Evolutionary conservation across 2,113 vertebrate species (phyloP), one percentile per base, ranked within the genome.

Genomic region (Muscicapa adusta): DNA sequence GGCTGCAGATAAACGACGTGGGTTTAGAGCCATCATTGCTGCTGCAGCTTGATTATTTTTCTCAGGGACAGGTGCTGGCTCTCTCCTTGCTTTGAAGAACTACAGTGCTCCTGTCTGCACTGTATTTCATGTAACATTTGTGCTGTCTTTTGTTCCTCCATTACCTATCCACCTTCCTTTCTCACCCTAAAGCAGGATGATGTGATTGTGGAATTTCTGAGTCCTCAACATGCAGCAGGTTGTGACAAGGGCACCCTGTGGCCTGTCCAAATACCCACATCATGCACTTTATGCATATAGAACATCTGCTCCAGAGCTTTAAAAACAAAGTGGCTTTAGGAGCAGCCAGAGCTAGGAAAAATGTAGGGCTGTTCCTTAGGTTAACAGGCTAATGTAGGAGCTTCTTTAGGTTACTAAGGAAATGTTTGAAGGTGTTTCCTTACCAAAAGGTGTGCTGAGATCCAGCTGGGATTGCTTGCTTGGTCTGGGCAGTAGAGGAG

Each of bases 1-100:
- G 88, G 72, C 85, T 92, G 82, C 40, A 95, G 93, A 96, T 97
- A 95, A 96, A 95, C 5, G 18, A 62, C 60, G 1, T 19, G 76
- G 75, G 36, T 94, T 95, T 96, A 84, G 56, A 83, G 68, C 3
- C 0, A 94, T 94, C 85, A 72, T 48, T 86, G 93, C 88, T 94
- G 91, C 85, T 88, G 23, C 67, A 68, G 85, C 75, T 71, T 79
- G 91, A 93, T 95, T 95, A 91, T 96, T 96, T 96, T 91, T 96
- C 80, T 95, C 51, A 50, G 85, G 72, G 60, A 84, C 82, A 84
- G 72, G 67, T 0, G 0, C 72, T 56, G 80, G 53, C 74, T 65
- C 22, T 60, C 66, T 68, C 65, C 47, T 76, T 57, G 25, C 72
- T 93, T 83, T 95, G 82, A 91, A 94, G 95, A 90, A 50, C 75